phyloP scores from a whole-genome alignment of 2,888 invertebrate species.

The Sarcophaga variegata region DNA sequence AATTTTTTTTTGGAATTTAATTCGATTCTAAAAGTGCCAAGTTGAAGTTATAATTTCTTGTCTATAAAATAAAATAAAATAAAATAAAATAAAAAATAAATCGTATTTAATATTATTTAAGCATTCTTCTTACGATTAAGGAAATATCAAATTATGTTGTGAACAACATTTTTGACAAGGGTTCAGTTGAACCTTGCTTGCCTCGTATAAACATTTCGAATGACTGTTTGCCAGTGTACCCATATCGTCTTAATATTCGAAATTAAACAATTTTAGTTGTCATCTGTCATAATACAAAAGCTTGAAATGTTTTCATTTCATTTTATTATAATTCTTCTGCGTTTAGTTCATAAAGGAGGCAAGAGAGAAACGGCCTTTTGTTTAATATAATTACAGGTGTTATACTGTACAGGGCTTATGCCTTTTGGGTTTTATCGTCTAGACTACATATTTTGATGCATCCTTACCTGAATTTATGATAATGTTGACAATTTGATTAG shows the following conservation, averaged over 20 bases:
- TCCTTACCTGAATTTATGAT: constrained; percentile 56
- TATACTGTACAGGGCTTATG: constrained; percentile 35
- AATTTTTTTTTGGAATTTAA: too few relatives aligned
- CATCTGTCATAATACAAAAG: constrained; percentile 68
- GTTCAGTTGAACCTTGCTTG: constrained; percentile 16
- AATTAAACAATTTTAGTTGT: constrained; percentile 67
- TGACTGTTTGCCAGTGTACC: not conserved
- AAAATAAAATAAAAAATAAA: constrained; percentile 27
- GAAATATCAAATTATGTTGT: constrained; percentile 65
- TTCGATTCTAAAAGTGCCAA: constrained; percentile 56
- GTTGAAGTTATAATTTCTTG: constrained; percentile 64
- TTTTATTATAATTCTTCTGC: not conserved
- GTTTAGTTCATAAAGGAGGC: not conserved
- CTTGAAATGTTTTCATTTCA: constrained; percentile 50
- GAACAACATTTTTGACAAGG: constrained; percentile 67
- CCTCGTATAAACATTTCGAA: not conserved
- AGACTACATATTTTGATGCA: constrained; percentile 48
- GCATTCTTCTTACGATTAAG: constrained; percentile 46
- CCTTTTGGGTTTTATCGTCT: constrained; percentile 64
- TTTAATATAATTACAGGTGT: constrained; percentile 63
- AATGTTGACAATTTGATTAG: constrained; percentile 68
- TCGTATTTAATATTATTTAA: constrained; percentile 47
- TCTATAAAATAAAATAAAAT: constrained; percentile 34
- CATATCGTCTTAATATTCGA: constrained; percentile 49
- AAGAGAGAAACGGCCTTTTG: not conserved